A percentile compares a stretch with the other conserved stretches of the same genome.
Conservation (phyloP, 2,797 vertebrate species). For the Pantherophis alleghaniensis region DNA sequence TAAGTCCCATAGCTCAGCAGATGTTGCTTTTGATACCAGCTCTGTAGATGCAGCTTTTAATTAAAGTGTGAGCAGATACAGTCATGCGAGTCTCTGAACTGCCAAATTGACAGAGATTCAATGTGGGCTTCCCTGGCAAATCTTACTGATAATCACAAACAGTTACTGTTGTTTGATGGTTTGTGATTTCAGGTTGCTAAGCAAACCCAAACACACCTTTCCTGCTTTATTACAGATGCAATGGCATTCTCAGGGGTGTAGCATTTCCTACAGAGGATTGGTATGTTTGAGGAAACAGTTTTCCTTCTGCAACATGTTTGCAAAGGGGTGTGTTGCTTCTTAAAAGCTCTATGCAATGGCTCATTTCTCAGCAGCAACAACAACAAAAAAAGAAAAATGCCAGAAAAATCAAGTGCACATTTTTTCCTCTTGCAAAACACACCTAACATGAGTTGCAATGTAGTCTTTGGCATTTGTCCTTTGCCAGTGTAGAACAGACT, state of each 20-base stretch:
- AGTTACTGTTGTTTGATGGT: not conserved
- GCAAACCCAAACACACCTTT: slow-evolving; percentile 2
- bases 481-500: slow-evolving; percentile 18
- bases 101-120: not conserved
- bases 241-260: not conserved
- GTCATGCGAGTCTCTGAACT: not conserved
- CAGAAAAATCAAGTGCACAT: not conserved
- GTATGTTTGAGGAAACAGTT: slow-evolving; percentile 19
- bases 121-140: not conserved
- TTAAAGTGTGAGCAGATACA: not conserved
- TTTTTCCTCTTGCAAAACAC: not conserved
- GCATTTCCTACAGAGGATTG: not conserved
- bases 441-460: slow-evolving; percentile 2
- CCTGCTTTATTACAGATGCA: not conserved
- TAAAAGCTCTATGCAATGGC: not conserved
- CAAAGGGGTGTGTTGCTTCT: slow-evolving; percentile 16
- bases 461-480: slow-evolving; percentile 18
- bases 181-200: not conserved
- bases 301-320: not conserved
- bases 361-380: slow-evolving; percentile 5
- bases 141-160: not conserved
- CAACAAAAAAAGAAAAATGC: not conserved
- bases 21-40: not conserved
- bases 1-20: not conserved
- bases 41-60: not conserved